Base-by-base conservation (phyloP, 2,113 vertebrate species). In the Prochilodus magdalenae region DNA sequence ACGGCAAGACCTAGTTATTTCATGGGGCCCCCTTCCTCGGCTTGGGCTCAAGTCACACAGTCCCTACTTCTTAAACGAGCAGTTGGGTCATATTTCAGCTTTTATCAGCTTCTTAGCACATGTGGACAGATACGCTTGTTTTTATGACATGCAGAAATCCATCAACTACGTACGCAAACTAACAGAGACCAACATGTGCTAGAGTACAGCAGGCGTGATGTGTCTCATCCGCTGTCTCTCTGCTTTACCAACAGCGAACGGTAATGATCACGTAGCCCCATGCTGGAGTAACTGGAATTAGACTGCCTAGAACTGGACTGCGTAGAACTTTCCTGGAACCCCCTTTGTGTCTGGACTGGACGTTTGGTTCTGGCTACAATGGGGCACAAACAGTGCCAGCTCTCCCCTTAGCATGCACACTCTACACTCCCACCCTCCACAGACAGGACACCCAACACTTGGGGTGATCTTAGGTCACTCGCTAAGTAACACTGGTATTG, bases 261-360 rank as follows among this genome's bases (percentile, higher is more conserved):
- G n/a, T 24, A 70, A 70, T 70, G 22, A 20, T 36, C 29, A 36
- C 51, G 24, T 75, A 15, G 8, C 51, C 47, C 29, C 72, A 33
- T 59, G 20, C 18, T 36, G 27, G 26, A 66, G 16, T 69, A 57
- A 57, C 22, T 26, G 49, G 13, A 40, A 78, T 16, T 8, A 15
- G 29, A 69, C 49, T 78, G 33, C 47, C 47, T 29, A 33, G 29
- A 67, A 67, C 16, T 12, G 30, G 7, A 22, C 18, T 20, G 20
- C 15, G n/a, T 70, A 70, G 40, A 70, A 14, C 33, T 59, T 79
- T 71, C 53, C 51, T 79, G 51, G 66, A 79, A 79, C n/a, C 18
- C 30, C 51, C 53, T 44, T 60, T 71, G 51, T 69, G 36, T 60
- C 44, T 71, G 44, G 15, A 15, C 4, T 22, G 66, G 24, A 26